phyloP scores from a whole-genome alignment of 2,797 vertebrate species.

The Heterohyrax brucei region DNA sequence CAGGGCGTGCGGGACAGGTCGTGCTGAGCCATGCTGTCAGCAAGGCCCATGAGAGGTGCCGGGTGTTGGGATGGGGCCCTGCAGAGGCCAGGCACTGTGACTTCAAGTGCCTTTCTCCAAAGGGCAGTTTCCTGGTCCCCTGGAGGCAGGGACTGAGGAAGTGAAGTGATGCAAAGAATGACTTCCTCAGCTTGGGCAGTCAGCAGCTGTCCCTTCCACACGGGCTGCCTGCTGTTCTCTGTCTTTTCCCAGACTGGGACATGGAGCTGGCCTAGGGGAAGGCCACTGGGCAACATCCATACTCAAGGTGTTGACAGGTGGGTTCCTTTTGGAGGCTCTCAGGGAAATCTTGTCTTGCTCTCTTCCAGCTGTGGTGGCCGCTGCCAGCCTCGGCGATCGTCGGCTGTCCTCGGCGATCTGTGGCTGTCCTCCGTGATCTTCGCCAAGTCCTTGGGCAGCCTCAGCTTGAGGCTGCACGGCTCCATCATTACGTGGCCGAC shows the following conservation, averaged over 20 bases:
- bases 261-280: background rate
- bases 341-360: background rate
- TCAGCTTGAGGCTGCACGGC: background rate
- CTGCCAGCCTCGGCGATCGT: too few relatives aligned
- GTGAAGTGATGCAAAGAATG: background rate
- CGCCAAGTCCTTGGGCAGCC: too few relatives aligned
- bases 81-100: background rate
- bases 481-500: background rate
- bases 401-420: too few relatives aligned
- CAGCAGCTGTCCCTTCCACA: accelerated
- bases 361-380: background rate
- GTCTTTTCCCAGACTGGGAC: background rate
- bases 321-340: background rate
- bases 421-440: too few relatives aligned
- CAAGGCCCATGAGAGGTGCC: background rate
- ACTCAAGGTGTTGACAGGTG: too few relatives aligned
- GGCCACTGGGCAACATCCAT: accelerated
- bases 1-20: accelerated
- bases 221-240: accelerated
- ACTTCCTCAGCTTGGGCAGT: accelerated
- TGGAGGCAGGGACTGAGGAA: accelerated
- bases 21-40: background rate
- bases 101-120: background rate
- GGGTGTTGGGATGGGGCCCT: background rate
- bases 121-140: accelerated